phyloP scores from a whole-genome alignment of 2,797 vertebrate species.

The Phoeniculus purpureus region DNA sequence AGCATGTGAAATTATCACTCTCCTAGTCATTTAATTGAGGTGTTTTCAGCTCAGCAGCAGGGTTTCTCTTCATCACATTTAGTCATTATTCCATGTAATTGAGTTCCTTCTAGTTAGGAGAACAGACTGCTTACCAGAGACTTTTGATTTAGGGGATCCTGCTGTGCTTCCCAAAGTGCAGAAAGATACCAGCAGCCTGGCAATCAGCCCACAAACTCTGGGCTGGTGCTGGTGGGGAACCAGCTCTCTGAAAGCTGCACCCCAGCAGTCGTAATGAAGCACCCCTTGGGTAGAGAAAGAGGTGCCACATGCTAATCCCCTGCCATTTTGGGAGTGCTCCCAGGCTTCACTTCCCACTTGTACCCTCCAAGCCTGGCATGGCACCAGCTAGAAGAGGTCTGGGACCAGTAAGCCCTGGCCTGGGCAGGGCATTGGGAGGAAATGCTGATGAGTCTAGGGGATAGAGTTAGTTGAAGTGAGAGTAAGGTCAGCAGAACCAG shows the following conservation, averaged over 20 bases:
- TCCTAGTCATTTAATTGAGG: conserved; percentile 42
- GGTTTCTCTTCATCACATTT: conserved; percentile 28
- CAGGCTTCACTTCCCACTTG: neutral
- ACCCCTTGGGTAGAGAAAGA: neutral
- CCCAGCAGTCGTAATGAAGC: neutral
- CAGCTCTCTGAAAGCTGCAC: neutral
- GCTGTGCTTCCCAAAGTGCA: neutral
- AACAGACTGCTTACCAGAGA: neutral
- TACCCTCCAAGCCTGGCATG: neutral
- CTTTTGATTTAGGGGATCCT: neutral
- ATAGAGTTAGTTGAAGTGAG: neutral
- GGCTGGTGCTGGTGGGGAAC: neutral
- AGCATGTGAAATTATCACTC: conserved; percentile 18
- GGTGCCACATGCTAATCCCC: neutral
- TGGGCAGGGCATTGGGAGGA: neutral
- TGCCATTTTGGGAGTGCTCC: neutral
- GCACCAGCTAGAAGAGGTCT: neutral
- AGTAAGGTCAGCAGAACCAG: neutral
- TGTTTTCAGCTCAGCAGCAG: conserved; percentile 8
- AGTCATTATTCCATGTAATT: conserved; percentile 15
- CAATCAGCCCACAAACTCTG: neutral
- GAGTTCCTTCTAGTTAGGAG: neutral
- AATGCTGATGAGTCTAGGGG: neutral
- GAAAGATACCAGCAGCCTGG: neutral
- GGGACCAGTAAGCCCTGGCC: neutral